Evolutionary conservation across 2,888 invertebrate species (phyloP), one percentile per base, ranked within the genome.

Genomic region (Sepioteuthis lessoniana): DNA sequence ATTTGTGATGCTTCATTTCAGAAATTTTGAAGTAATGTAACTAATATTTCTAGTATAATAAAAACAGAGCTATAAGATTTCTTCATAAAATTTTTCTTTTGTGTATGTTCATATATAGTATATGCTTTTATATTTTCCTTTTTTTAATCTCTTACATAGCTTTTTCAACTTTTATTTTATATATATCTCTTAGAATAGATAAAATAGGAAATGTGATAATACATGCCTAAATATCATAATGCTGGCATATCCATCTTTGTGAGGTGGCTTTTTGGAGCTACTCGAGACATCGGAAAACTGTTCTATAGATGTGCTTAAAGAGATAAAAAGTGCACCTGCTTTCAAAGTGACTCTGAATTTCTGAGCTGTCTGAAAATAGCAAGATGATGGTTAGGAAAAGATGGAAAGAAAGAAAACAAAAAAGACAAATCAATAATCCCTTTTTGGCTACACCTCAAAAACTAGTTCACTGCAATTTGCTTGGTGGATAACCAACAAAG

Each of bases 271-370:
- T n/a, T 35, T n/a, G n/a, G 76, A 76, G 4, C n/a, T 76, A 76
- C 76, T 76, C 76, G 13, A n/a, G n/a, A n/a, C 19, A 76, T 35
- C n/a, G 19, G 76, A 76, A 76, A 13, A 19, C 35, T 35, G n/a
- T 35, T 76, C 76, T n/a, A 35, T 76, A 76, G 76, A 76, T n/a
- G 76, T 76, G n/a, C n/a, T 76, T 76, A 76, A 3, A 60, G 28
- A 76, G n/a, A n/a, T n/a, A n/a, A n/a, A 76, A 76, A 76, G 76
- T 76, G 76, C 76, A 76, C 76, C 76, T 76, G 76, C 76, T 76
- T 76, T 76, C 76, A 76, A 76, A 76, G 76, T 76, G 76, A n/a
- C n/a, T 76, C 76, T 76, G 76, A n/a, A 76, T 76, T 76, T 35
- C n/a, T 76, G 76, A 16, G 35, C 76, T 76, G 35, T n/a, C n/a